phyloP scores from a whole-genome alignment of 2,888 invertebrate genomes.

The Lasioglossum oenotherae region DNA sequence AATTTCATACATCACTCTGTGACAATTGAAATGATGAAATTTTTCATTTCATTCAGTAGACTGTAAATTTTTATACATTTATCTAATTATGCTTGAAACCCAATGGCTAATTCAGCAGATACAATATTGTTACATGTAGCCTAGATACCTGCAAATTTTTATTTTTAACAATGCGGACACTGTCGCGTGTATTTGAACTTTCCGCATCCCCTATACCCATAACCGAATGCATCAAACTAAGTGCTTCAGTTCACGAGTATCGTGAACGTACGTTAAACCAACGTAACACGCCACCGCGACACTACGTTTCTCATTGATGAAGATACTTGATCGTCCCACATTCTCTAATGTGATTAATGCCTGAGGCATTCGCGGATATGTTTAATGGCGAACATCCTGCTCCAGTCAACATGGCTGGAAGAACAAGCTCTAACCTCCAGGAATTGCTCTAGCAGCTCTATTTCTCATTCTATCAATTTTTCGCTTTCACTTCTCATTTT shows the following conservation, averaged over 20 bases:
- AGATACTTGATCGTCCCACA: conserved; percentile 77
- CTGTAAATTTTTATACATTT: too few species aligned
- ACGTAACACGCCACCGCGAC: conserved; percentile 55
- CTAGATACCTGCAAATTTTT: too few species aligned
- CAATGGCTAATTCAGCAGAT: too few species aligned
- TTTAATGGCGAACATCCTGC: conserved; percentile 16
- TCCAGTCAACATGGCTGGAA: too few species aligned
- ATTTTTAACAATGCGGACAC: background rate
- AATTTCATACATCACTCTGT: too few species aligned
- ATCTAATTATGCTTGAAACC: too few species aligned
- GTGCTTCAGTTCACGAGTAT: conserved; percentile 44
- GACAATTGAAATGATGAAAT: too few species aligned
- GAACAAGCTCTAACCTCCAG: background rate
- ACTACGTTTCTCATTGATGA: conserved; percentile 57
- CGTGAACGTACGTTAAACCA: conserved; percentile 41
- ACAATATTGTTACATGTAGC: too few species aligned
- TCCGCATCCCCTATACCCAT: background rate
- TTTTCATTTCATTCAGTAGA: too few species aligned
- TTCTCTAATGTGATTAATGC: conserved; percentile 59
- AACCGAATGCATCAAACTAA: conserved; percentile 11
- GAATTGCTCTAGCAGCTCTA: background rate
- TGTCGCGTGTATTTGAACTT: conserved; percentile 2
- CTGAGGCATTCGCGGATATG: conserved; percentile 34
- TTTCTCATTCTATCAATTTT: background rate
- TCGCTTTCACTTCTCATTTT: too few species aligned